Conservation (phyloP, 2,113 vertebrate genomes). For the Tetrax tetrax region DNA sequence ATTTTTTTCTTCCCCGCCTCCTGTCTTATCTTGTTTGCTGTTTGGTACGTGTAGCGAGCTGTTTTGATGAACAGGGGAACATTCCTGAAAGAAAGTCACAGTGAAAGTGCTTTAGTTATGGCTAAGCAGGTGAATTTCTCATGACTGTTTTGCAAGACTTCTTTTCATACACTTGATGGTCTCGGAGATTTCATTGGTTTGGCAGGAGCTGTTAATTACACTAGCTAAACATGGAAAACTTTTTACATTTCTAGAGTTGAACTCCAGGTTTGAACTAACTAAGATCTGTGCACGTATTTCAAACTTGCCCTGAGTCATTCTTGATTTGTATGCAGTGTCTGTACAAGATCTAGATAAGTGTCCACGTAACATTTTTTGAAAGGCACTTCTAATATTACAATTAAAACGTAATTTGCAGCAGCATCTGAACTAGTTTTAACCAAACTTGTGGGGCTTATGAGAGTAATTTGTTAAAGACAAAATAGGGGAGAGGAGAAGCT, state of each 20-base stretch:
- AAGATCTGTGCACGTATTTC: neutral
- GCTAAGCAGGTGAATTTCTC: conserved; percentile 11
- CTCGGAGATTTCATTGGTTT: neutral
- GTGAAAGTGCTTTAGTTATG: neutral
- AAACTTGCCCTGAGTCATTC: accelerated
- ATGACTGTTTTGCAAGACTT: neutral
- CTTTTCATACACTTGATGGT: neutral
- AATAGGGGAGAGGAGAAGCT: neutral
- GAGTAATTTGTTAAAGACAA: neutral
- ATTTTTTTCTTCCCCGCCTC: neutral
- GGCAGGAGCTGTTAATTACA: neutral
- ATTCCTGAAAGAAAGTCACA: neutral
- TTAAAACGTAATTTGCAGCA: conserved; percentile 58
- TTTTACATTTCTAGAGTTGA: neutral
- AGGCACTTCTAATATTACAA: neutral
- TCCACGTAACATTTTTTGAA: neutral
- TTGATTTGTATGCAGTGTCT: neutral
- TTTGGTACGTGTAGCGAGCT: neutral
- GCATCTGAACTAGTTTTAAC: conserved; percentile 15
- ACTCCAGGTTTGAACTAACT: neutral
- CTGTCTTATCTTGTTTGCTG: neutral
- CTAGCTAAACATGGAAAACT: neutral
- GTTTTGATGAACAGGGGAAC: neutral
- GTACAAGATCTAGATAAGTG: neutral
- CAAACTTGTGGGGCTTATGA: neutral